These are phyloP conservation scores for Belonocnema kinseyi DNA, from an alignment of 1,140 invertebrate genomes.

Conservation along the genomic window DNA sequence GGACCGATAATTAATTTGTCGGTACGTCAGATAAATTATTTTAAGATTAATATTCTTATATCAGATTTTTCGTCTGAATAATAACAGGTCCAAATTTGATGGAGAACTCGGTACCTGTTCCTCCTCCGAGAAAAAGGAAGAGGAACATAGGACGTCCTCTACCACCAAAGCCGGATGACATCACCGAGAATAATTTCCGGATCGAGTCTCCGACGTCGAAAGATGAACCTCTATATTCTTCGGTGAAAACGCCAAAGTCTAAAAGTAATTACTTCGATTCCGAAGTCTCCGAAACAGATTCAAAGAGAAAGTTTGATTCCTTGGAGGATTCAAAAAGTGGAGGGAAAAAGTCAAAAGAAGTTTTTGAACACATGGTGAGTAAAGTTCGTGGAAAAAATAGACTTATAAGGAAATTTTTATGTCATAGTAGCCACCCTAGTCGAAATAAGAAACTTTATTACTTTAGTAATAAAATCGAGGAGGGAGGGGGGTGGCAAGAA, in stretches of 20 bases:
- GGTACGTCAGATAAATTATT: too few relatives aligned
- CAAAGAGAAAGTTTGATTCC: constrained; percentile 63
- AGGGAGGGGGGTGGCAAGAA: too few relatives aligned
- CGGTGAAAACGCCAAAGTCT: constrained; percentile 49
- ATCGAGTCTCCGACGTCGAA: constrained; percentile 37
- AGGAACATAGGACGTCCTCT: constrained; percentile 66
- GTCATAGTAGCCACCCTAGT: too few relatives aligned
- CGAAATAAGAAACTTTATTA: too few relatives aligned
- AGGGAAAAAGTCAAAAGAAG: constrained; percentile 53
- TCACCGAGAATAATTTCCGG: constrained; percentile 43
- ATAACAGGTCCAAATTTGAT: constrained; percentile 59
- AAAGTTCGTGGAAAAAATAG: neutral
- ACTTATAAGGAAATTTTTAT: neutral
- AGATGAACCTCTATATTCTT: constrained; percentile 67
- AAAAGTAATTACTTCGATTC: constrained; percentile 46
- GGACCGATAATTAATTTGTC: too few relatives aligned
- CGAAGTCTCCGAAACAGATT: constrained; percentile 39
- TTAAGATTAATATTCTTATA: too few relatives aligned
- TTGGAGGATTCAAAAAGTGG: constrained; percentile 52
- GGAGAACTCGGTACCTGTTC: constrained; percentile 62
- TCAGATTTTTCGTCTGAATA: constrained; percentile 32
- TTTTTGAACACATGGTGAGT: constrained; percentile 64
- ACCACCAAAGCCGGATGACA: constrained; percentile 68
- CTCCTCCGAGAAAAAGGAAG: constrained; percentile 67
- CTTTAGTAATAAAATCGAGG: too few relatives aligned